Evolutionary conservation across 2,888 invertebrate species (phyloP), one percentile per base, ranked within the genome.

Genomic region (Terebella lapidaria): DNA sequence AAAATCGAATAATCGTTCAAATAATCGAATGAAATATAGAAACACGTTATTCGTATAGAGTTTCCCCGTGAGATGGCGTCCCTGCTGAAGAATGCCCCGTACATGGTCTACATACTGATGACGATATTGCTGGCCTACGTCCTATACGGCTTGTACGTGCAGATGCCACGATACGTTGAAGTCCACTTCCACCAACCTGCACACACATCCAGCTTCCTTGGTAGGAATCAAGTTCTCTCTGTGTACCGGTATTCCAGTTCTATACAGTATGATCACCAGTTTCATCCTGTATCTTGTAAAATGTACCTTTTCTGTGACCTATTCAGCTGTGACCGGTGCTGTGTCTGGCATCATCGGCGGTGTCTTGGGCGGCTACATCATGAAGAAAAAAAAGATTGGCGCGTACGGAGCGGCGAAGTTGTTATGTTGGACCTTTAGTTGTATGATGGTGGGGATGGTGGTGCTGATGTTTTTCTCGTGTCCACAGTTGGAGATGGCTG

Each of bases 161-260:
- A 64, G 46, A 27, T 64, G 20, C 64, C 64, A 24, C 45, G 68
- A 18, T 68, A 64, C 60, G 49, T 68, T 1, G 67, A 68, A 55
- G 62, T 65, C 29, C 67, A 67, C 59, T 68, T 68, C 57, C 47
- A 49, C 20, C 45, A 58, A n/a, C 57, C 65, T n/a, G 68, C 68
- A 5, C 63, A 46, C 55, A 29, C 57, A 20, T 65, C 60, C 46
- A 67, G 61, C 42, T 55, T 66, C 15, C 51, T 66, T 2, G 65
- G 67, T 67, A 47, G 27, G 24, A 26, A 24, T 28, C 4, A n/a
- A 35, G n/a, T n/a, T n/a, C n/a, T n/a, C n/a, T n/a, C n/a, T n/a
- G n/a, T n/a, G n/a, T n/a, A n/a, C n/a, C n/a, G n/a, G n/a, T n/a
- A n/a, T n/a, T n/a, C n/a, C n/a, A n/a, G n/a, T n/a, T n/a, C n/a